phyloP scores from a whole-genome alignment of 2,113 vertebrate genomes.

The Canis aureus region DNA sequence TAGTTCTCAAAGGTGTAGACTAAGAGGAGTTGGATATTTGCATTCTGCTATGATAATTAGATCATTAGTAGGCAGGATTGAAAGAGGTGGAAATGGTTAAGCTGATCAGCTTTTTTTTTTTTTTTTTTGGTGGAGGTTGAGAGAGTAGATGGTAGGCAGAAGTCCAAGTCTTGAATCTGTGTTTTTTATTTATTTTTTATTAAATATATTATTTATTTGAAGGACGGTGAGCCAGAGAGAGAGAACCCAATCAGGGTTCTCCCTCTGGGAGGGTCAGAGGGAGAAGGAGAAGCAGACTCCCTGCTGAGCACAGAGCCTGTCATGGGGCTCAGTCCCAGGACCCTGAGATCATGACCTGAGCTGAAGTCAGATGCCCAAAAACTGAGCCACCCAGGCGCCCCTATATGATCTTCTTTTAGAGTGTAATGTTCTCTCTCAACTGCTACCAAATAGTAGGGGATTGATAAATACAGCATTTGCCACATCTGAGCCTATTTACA shows the following conservation, averaged over 20 bases:
- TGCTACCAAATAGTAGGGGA: not conserved
- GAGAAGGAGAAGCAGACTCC: not conserved
- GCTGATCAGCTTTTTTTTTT: not conserved
- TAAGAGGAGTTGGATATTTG: not conserved
- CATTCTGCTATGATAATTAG: slow-evolving; percentile 25
- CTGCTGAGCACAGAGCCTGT: not conserved
- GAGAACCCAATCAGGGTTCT: not conserved
- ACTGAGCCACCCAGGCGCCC: not conserved
- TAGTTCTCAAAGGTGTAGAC: not conserved
- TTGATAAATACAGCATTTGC: not conserved
- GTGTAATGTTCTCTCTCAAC: not conserved
- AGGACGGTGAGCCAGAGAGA: not conserved
- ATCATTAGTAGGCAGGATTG: slow-evolving; percentile 29
- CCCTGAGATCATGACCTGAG: not conserved
- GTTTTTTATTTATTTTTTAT: not conserved
- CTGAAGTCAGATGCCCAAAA: not conserved
- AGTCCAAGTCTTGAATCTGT: not conserved
- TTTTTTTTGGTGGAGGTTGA: not conserved
- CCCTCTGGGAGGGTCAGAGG: not conserved
- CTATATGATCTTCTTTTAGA: not conserved
- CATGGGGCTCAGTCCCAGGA: not conserved
- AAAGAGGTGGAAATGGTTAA: slow-evolving; percentile 4
- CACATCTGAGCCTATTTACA: not conserved
- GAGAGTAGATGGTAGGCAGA: not conserved
- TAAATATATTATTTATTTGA: not conserved